Base-by-base conservation (phyloP, 2,888 invertebrate species). In the Crossocerus cetratus region DNA sequence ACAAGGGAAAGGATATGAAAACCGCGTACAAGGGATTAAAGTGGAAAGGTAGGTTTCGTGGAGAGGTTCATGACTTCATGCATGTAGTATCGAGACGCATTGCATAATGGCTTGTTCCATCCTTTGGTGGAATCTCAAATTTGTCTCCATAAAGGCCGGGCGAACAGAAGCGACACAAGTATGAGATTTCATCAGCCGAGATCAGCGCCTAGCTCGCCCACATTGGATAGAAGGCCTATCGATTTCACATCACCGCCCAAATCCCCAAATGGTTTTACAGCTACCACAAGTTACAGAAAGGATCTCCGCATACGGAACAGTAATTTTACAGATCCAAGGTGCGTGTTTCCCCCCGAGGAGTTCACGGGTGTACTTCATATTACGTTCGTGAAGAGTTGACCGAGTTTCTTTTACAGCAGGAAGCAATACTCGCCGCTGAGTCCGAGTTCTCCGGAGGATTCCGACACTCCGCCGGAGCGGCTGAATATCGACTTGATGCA, bases 1-100 rank as follows among this genome's bases (percentile, higher is more conserved):
- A 94, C 86, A 93, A 94, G 72, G 94, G 95, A 3, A 94, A 94
- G 86, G 94, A 95, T 86, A 93, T 96, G 83, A 95, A 94, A 88
- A 94, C 94, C 67, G 96, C 94, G 2, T 95, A 95, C 86, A 95
- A 95, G 89, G 96, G 94, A 69, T 91, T 96, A 32, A 93, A 94
- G 83, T 94, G 94, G 59, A 95, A 94, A 90, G 89, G 90, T 89
- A 74, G 65, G 16, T 54, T 16, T 16, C 58, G 5, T 44, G 20
- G 13, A 54, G 65, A 49, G 49, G 16, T 49, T 23, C 42, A 32
- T 53, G 18, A 22, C 14, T 45, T 20, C 16, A 44, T 11, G 87
- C 92, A 23, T 88, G 89, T 77, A 91, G 62, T 16, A 64, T 22
- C n/a, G 45, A 21, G 16, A 21, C 14, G 49, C 49, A 16, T 49